These are phyloP conservation scores for Drosophila albomicans DNA, from an alignment of 1,140 invertebrate species.

Conservation along the genomic window DNA sequence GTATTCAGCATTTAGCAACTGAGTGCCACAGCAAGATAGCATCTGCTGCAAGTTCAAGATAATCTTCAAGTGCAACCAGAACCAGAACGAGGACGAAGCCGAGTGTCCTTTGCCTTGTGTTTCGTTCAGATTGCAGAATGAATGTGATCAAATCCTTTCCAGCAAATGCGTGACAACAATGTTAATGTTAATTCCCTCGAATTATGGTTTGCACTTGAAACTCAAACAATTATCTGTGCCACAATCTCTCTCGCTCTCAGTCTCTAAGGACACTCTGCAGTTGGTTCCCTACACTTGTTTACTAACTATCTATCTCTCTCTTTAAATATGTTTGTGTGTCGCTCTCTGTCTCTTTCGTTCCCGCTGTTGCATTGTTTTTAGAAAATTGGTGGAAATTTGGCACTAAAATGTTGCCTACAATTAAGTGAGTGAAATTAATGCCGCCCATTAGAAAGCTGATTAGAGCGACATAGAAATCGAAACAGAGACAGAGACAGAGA, in stretches of 20 bases:
- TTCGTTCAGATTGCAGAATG: neutral
- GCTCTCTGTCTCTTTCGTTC: neutral
- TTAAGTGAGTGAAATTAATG: conserved; percentile 46
- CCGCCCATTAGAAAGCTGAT: conserved; percentile 31
- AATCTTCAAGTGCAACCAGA: neutral
- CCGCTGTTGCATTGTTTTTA: neutral
- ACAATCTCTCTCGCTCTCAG: neutral
- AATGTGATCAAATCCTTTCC: conserved; percentile 2
- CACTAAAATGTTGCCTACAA: conserved; percentile 3
- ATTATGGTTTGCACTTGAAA: neutral
- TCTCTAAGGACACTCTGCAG: neutral
- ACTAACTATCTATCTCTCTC: too few relatives aligned
- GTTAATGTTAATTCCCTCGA: conserved; percentile 1
- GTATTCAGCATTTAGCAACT: neutral
- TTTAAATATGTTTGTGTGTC: neutral
- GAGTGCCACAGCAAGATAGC: neutral
- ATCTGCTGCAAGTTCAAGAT: conserved; percentile 1
- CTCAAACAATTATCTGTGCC: neutral
- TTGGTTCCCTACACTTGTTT: neutral
- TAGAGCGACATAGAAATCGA: neutral
- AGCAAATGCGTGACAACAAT: conserved; percentile 3
- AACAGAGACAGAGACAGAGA: too few relatives aligned
- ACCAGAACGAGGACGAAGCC: too few relatives aligned
- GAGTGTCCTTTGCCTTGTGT: neutral
- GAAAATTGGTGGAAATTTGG: conserved; percentile 8